Conservation (phyloP, 2,888 invertebrate species). For the Odontocolon sp. region DNA sequence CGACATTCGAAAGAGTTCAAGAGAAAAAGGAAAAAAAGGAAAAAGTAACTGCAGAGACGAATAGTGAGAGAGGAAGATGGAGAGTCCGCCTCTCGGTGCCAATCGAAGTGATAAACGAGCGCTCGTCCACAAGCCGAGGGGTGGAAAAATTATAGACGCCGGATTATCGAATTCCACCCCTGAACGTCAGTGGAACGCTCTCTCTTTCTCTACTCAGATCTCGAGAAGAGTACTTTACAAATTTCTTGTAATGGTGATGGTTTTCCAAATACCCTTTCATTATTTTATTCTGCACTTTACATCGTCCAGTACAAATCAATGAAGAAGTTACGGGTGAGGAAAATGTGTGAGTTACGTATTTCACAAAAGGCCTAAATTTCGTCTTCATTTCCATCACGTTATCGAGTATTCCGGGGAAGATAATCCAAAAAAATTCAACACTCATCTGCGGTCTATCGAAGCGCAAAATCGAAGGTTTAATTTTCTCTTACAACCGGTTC, state of each 20-base stretch:
- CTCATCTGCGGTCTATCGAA: not conserved
- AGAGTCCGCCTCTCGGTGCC: conserved; percentile 53
- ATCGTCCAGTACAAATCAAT: not conserved
- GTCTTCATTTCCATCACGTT: no score
- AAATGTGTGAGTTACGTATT: not conserved
- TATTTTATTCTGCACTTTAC: not conserved
- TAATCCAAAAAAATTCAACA: not conserved
- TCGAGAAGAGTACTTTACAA: conserved; percentile 24
- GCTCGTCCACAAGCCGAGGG: conserved; percentile 56
- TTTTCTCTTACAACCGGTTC: not conserved
- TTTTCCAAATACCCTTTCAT: no score
- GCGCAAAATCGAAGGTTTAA: not conserved
- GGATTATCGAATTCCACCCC: conserved; percentile 56
- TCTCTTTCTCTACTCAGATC: conserved; percentile 4
- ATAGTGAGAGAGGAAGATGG: conserved; percentile 24
- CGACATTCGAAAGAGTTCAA: conserved; percentile 9
- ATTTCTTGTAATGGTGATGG: conserved; percentile 42
- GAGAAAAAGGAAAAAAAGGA: conserved; percentile 43
- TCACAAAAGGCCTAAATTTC: not conserved
- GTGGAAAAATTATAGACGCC: conserved; percentile 59
- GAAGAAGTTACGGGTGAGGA: not conserved
- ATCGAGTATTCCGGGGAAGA: not conserved
- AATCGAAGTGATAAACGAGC: conserved; percentile 60
- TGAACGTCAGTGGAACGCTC: conserved; percentile 2
- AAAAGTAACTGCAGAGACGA: conserved; percentile 8